Conservation (phyloP, 1,140 invertebrate genomes). For the Drosophila burlai region DNA sequence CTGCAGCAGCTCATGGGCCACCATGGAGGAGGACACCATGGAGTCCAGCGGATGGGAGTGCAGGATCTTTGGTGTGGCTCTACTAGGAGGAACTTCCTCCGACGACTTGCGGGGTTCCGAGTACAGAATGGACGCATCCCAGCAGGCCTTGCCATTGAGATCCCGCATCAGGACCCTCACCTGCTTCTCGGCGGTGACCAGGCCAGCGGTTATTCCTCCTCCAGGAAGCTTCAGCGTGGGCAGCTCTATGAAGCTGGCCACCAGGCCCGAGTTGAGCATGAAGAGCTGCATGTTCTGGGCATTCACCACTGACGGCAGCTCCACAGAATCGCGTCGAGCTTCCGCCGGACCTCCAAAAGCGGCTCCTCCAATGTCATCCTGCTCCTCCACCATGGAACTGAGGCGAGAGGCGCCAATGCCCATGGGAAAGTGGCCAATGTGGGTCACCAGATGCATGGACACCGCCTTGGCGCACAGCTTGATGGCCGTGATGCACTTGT, state of each 20-base stretch:
- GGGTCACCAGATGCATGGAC: slow-evolving; percentile 93
- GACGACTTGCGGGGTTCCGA: slow-evolving; percentile 87
- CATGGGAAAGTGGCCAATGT: slow-evolving; percentile 96
- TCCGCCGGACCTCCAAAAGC: slow-evolving; percentile 40
- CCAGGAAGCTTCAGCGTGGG: slow-evolving; percentile 94
- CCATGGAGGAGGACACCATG: slow-evolving; percentile 67
- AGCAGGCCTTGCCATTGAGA: slow-evolving; percentile 98
- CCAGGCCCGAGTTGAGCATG: slow-evolving; percentile 92
- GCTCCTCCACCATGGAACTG: slow-evolving; percentile 93
- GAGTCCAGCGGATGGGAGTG: slow-evolving; percentile 69
- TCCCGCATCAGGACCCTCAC: slow-evolving; percentile 95
- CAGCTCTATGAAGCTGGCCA: slow-evolving; percentile 96
- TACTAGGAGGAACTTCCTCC: slow-evolving; percentile 19
- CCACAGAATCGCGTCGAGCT: slow-evolving; percentile 70
- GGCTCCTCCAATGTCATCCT: slow-evolving; percentile 90
- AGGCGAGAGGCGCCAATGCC: slow-evolving; percentile 92
- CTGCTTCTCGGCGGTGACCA: slow-evolving; percentile 89
- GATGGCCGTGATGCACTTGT: slow-evolving; percentile 86
- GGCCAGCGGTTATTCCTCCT: slow-evolving; percentile 92
- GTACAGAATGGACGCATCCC: slow-evolving; percentile 97
- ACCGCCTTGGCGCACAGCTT: slow-evolving; percentile 90
- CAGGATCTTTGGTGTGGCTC: slow-evolving; percentile 24
- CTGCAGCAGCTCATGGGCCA: slow-evolving; percentile 53
- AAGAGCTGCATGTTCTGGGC: slow-evolving; percentile 96
- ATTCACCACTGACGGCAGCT: slow-evolving; percentile 86